Percentiles rank a stretch among this genome's conserved stretches.
Conservation (phyloP, 2,888 invertebrate species). For the Arrhopalites spinosus region DNA sequence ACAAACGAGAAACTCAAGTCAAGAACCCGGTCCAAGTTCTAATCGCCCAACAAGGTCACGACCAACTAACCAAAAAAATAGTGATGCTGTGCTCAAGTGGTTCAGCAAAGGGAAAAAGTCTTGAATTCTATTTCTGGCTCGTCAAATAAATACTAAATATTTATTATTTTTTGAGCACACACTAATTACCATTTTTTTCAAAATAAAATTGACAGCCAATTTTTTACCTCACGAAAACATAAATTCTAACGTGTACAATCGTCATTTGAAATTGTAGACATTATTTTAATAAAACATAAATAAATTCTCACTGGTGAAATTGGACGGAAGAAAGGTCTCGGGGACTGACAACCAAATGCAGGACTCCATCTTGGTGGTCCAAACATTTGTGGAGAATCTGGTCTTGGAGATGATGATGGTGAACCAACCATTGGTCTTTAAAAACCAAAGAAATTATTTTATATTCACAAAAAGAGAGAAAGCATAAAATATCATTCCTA, state of each 20-base stretch:
- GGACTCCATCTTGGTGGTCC: slow-evolving; percentile 36
- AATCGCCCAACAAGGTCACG: neutral
- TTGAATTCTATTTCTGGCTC: neutral
- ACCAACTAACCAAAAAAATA: neutral
- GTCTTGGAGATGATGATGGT: slow-evolving; percentile 6
- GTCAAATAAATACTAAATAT: neutral
- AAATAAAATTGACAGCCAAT: too few species aligned
- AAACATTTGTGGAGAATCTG: slow-evolving; percentile 31
- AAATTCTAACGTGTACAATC: too few species aligned
- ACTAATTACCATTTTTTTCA: too few species aligned
- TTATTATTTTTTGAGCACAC: too few species aligned
- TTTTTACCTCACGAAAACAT: too few species aligned
- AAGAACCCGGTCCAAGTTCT: neutral
- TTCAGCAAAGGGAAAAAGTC: slow-evolving; percentile 12
- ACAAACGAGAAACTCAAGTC: neutral
- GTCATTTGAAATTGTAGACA: too few species aligned
- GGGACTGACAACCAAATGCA: slow-evolving; percentile 16
- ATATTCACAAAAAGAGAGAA: neutral
- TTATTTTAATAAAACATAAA: too few species aligned
- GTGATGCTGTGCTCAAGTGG: slow-evolving; percentile 25
- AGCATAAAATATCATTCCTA: neutral
- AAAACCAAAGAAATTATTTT: neutral
- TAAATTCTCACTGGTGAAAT: slow-evolving; percentile 31
- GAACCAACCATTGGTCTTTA: slow-evolving; percentile 31
- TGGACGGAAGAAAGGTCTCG: slow-evolving; percentile 34